Evolutionary conservation across 1,140 invertebrate genomes (phyloP), one percentile per base, ranked within the genome.

Genomic region (Zaprionus inermis): DNA sequence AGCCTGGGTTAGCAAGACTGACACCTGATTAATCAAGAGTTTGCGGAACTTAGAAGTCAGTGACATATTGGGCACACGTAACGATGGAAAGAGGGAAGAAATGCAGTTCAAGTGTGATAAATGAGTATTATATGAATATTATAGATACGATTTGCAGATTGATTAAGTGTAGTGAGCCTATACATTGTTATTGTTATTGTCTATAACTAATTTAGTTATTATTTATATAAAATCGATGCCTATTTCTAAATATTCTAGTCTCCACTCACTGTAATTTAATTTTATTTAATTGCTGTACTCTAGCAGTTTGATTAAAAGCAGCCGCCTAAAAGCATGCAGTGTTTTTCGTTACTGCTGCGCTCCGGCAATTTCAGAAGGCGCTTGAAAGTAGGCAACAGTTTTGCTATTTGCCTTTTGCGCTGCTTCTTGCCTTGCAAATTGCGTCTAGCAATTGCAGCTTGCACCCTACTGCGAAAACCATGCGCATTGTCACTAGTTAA

Each of bases 401-500:
- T 49, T 49, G 11, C 4, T 20, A 11, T 22, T 49, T 49, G 18
- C 16, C 7, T 20, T 5, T 38, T 38, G 36, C 14, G 14, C 36
- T 12, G 14, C 14, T 38, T 2, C 14, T 38, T 14, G 5, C 36
- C 3, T 3, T 36, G 34, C 4, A 6, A 38, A 2, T 38, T n/a
- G 6, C 36, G 4, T 6, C 12, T 38, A 2, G n/a, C 36, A n/a
- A n/a, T n/a, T n/a, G 36, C 36, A 44, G 3, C 38, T 10, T 44
- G 38, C 38, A n/a, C 16, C 38, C 38, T 44, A 18, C 44, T 49
- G 44, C 44, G 44, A 9, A 11, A 20, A 16, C n/a, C n/a, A 16
- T 49, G 44, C 44, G 11, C 16, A 18, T 32, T 63, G 36, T 22
- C 64, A 67, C 30, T 24, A 14, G 28, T n/a, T 41, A 22, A 7